Evolutionary conservation across 2,113 vertebrate species (phyloP), one percentile per base, ranked within the genome.

Genomic region (Dipodomys stephensi): DNA sequence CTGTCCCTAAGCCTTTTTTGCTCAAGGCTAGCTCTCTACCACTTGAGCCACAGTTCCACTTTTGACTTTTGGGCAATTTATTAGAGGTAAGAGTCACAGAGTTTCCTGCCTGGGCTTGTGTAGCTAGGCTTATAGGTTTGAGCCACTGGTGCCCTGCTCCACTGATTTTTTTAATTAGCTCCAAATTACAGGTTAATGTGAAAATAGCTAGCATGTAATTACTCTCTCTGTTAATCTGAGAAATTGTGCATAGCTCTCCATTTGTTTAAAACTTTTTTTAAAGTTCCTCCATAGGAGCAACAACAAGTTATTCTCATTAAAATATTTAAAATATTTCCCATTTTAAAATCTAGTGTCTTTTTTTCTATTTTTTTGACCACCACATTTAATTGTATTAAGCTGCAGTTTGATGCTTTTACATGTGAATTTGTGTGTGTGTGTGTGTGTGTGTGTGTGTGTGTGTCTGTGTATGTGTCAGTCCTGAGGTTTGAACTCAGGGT

Each of bases 241-340:
- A 83, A 60, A 71, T 8, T 28, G 10, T 10, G 18, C 30, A 71
- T 87, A 28, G 12, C 27, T 84, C 88, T 12, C 39, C 2, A 27
- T n/a, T 67, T 95, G 32, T 39, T 84, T 93, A 79, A 80, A 77
- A 39, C 7, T 65, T 82, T 60, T 79, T 87, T 53, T 64, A 28
- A 68, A 84, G 73, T 68, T 6, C 5, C 16, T 76, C 85, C 84
- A 12, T n/a, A 67, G n/a, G 1, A 81, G 60, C 74, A 53, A 53
- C 8, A 13, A 53, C 88, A 53, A 76, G 28, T 76, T n/a, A 60
- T 69, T 44, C 11, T 91, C 25, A 95, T 30, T 30, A 74, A 80
- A 0, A 13, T n/a, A 16, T 28, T 69, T 39, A 2, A 12, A 3
- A 76, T 64, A 84, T 79, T 25, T 80, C 30, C 74, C 68, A 91